Conservation (phyloP, 23 tunicate genomes). For the Clavelina lepadiformis region DNA sequence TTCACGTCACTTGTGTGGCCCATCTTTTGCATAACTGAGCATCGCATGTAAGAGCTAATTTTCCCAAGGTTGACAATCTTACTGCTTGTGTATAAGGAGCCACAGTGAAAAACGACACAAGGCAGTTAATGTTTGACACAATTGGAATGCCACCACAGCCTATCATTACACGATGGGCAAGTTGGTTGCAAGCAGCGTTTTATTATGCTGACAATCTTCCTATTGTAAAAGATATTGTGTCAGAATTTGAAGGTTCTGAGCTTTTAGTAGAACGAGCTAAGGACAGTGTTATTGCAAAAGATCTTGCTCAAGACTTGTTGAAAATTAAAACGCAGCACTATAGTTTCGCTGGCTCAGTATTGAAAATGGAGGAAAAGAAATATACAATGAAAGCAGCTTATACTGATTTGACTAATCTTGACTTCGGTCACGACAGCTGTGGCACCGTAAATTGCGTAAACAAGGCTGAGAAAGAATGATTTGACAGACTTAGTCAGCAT, state of each 20-base stretch:
- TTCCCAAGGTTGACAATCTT: conserved; percentile 6
- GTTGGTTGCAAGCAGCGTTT: conserved; percentile 25
- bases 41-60: conserved; percentile 12
- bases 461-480: not conserved
- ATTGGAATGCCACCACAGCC: too few species aligned
- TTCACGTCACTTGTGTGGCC: not conserved
- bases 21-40: conserved; percentile 8
- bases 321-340: conserved; percentile 6
- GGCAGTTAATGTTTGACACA: too few species aligned
- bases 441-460: not conserved
- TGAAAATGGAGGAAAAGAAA: conserved; percentile 8
- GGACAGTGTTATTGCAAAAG: conserved; percentile 1
- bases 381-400: conserved; percentile 9
- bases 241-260: conserved; percentile 4
- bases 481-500: not conserved
- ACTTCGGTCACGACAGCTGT: conserved; percentile 10
- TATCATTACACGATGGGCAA: conserved; percentile 10
- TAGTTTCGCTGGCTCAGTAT: conserved; percentile 2
- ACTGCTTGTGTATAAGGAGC: conserved; percentile 6
- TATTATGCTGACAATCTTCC: conserved; percentile 9
- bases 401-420: conserved; percentile 3
- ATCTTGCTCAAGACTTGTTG: conserved; percentile 10
- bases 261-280: conserved; percentile 3
- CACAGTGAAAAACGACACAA: conserved; percentile 3
- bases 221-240: conserved; percentile 1